Conservation (phyloP, 64 coral and sea anemone species). For the Acropora tenuis region DNA sequence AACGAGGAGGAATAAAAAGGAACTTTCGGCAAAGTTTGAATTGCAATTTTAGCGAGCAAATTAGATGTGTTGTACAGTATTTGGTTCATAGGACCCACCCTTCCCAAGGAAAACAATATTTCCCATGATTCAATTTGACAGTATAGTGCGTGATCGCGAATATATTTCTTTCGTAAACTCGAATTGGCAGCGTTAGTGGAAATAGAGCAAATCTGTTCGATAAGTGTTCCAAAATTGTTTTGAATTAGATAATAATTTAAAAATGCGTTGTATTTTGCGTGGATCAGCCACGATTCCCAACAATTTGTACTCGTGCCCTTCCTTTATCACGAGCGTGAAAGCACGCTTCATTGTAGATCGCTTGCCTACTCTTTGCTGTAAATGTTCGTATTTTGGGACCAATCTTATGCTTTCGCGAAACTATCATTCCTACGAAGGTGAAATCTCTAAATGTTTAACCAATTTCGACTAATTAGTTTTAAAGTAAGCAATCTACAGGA, state of each 20-base stretch:
- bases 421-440: constrained; percentile 6
- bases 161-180: neutral
- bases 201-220: too few species aligned
- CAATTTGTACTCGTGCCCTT: neutral
- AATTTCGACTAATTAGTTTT: neutral
- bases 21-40: too few species aligned
- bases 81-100: neutral
- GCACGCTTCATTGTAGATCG: neutral
- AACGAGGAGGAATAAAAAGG: too few species aligned
- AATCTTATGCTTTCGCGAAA: constrained; percentile 1
- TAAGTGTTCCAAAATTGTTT: neutral
- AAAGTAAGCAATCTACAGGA: neutral
- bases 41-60: neutral
- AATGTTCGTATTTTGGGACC: neutral
- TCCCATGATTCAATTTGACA: neutral
- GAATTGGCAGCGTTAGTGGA: too few species aligned
- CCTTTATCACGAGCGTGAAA: neutral
- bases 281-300: neutral
- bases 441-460: neutral
- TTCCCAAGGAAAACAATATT: neutral
- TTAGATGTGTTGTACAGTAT: too few species aligned
- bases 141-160: neutral
- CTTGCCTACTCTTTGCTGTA: constrained; percentile 11
- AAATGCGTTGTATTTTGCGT: neutral
- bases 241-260: neutral